Percentiles rank a stretch among this genome's conserved stretches.
phyloP scores from a whole-genome alignment of 2,113 vertebrate genomes.

The Ceyx margarethae region DNA sequence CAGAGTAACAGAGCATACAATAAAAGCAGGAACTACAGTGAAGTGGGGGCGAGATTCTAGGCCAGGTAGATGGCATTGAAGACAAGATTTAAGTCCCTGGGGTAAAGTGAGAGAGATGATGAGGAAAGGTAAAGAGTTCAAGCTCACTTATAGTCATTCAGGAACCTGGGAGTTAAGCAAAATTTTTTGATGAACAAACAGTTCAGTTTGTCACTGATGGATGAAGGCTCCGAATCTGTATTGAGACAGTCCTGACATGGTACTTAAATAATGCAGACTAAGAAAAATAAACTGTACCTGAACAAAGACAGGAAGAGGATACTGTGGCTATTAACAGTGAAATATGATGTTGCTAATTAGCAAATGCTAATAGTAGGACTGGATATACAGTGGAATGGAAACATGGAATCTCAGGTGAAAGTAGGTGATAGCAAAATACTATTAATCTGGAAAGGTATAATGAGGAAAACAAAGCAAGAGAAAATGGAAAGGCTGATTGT shows the following conservation, averaged over 20 bases:
- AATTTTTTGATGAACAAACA: constrained; percentile 49
- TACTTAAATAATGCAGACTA: constrained; percentile 16
- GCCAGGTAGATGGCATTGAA: not conserved
- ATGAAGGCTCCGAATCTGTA: constrained; percentile 42
- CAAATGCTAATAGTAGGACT: constrained; percentile 54
- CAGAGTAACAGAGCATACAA: not conserved
- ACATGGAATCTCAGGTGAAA: constrained; percentile 56
- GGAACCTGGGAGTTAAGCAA: constrained; percentile 37
- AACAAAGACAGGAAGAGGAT: constrained; percentile 40
- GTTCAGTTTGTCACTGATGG: constrained; percentile 52
- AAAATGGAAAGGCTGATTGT: constrained; percentile 59
- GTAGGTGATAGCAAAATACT: constrained; percentile 56
- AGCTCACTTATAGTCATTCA: constrained; percentile 22
- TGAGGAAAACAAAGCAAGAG: constrained; percentile 54
- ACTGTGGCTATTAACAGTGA: constrained; percentile 46
- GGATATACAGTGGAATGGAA: constrained; percentile 34
- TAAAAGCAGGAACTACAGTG: not conserved
- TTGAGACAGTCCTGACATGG: constrained; percentile 29
- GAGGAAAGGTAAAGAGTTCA: constrained; percentile 58
- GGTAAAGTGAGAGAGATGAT: not conserved
- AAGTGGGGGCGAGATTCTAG: not conserved
- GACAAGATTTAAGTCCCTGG: not conserved
- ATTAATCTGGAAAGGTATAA: constrained; percentile 62
- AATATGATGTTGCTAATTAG: constrained; percentile 64
- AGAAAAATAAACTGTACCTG: constrained; percentile 46